phyloP scores from a whole-genome alignment of 2,888 invertebrate species.

The Chaetogeoica ovagalla region DNA sequence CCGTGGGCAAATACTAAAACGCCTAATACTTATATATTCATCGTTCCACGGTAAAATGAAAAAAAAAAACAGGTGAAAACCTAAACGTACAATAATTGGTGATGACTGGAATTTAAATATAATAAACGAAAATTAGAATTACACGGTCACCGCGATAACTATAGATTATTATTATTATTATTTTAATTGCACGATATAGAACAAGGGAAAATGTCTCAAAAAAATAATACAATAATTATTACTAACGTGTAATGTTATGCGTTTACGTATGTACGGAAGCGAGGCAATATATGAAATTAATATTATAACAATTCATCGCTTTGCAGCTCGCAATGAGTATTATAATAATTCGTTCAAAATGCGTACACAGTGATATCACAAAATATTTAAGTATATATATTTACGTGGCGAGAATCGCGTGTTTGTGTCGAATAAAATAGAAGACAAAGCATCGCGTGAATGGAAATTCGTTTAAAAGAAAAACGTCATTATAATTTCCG shows the following conservation, averaged over 20 bases:
- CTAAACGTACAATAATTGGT: conserved; percentile 1
- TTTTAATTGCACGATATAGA: background rate
- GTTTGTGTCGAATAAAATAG: conserved; percentile 4
- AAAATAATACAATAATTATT: background rate
- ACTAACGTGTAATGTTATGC: too few relatives aligned
- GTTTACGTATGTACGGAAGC: too few relatives aligned
- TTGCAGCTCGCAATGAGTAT: background rate
- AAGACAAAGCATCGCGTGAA: background rate
- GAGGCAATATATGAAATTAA: conserved; percentile 28
- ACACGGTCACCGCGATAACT: conserved; percentile 16
- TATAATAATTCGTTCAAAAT: background rate
- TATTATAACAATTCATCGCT: conserved; percentile 11
- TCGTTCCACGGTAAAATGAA: too few relatives aligned
- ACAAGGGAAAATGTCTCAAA: conserved; percentile 14
- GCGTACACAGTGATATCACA: background rate
- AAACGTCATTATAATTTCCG: conserved; percentile 4
- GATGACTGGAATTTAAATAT: background rate
- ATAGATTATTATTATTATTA: background rate
- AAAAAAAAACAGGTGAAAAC: background rate
- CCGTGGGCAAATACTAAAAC: too few relatives aligned
- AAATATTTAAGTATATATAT: background rate
- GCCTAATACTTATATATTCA: too few relatives aligned
- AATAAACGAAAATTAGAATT: background rate
- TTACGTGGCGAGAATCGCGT: conserved; percentile 9
- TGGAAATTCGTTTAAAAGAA: conserved; percentile 4